Conservation (phyloP, 1,140 invertebrate genomes). For the Caenorhabditis elegans region WBcel235 BX284604.4:7727001-7727500, state of each 20-base stretch:
- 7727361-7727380: not conserved
- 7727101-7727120: not conserved
- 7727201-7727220: not conserved
- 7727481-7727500: not conserved
- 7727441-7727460: not conserved
- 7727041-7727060: not conserved
- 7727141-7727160: not conserved
- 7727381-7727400: not conserved
- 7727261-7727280: not conserved
- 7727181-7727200: not conserved
- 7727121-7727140: not conserved
- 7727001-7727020: not conserved
- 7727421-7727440: not conserved
- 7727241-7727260: not conserved
- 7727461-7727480: not conserved
- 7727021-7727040: too few species aligned
- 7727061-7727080: not conserved
- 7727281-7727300: not conserved
- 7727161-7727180: not conserved
- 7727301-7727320: not conserved
- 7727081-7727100: not conserved
- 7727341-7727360: not conserved
- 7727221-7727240: not conserved
- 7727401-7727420: not conserved
- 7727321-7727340: not conserved